These are phyloP conservation scores for Cynopterus brachyotis DNA, from an alignment of 2,113 vertebrate genomes.

Conservation along the genomic window DNA sequence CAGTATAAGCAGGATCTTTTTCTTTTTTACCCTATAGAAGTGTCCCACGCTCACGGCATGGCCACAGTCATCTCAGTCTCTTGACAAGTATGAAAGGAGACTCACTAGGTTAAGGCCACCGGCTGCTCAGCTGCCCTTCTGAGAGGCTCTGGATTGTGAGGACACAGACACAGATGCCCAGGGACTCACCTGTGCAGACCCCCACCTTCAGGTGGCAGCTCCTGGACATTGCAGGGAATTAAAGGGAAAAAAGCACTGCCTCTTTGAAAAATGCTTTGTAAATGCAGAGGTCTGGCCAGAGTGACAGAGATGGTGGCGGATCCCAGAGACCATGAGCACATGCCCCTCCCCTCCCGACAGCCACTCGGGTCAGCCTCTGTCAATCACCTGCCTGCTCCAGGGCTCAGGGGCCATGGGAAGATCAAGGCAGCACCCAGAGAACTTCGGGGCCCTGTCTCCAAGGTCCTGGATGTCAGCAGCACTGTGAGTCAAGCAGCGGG, in stretches of 20 bases:
- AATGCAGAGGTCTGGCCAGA: not conserved
- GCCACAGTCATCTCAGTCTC: fast-evolving
- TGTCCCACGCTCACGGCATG: not conserved
- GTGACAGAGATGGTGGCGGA: not conserved
- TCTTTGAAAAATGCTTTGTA: not conserved
- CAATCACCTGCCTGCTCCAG: no score
- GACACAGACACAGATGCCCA: not conserved
- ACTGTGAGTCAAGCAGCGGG: not conserved
- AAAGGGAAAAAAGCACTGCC: not conserved
- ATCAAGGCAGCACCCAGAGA: not conserved
- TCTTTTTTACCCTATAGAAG: not conserved
- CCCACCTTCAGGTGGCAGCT: not conserved
- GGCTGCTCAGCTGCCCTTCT: not conserved
- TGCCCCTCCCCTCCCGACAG: no score
- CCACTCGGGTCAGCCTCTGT: not conserved
- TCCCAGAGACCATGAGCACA: not conserved
- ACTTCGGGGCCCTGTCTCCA: not conserved
- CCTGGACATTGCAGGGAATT: not conserved
- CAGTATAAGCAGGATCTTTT: not conserved
- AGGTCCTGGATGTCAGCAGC: not conserved
- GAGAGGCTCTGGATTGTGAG: not conserved
- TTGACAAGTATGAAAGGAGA: not conserved
- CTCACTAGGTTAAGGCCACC: not conserved
- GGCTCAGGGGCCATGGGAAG: not conserved
- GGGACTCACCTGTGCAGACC: not conserved